These are phyloP conservation scores for Condylura cristata DNA, from an alignment of 2,113 vertebrate genomes.

Conservation along the genomic window DNA sequence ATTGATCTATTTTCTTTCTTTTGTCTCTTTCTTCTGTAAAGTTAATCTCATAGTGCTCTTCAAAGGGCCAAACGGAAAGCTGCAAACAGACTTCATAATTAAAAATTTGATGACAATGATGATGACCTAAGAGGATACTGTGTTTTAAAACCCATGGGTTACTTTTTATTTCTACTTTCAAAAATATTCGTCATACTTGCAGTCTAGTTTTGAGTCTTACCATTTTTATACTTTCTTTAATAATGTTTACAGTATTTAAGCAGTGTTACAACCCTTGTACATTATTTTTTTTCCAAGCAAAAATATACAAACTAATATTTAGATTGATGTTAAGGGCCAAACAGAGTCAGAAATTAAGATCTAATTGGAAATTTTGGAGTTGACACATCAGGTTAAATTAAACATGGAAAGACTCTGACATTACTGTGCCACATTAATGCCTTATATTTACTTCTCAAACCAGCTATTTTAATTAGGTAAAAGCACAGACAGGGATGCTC, in stretches of 20 bases:
- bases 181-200: background rate
- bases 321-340: conserved; percentile 67
- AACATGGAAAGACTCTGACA: conserved; percentile 74
- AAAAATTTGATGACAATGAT: background rate
- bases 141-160: background rate
- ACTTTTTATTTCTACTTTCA: background rate
- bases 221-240: conserved; percentile 3
- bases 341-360: conserved; percentile 71
- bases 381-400: conserved; percentile 66
- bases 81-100: background rate
- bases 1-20: background rate
- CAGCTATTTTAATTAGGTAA: conserved; percentile 72
- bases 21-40: background rate
- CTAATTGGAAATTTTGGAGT: conserved; percentile 54
- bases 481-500: conserved; percentile 11
- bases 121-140: background rate
- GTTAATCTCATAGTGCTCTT: background rate
- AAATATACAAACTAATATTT: conserved; percentile 69
- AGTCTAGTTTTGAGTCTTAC: background rate
- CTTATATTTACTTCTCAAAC: conserved; percentile 72
- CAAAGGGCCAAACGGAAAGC: background rate
- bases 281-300: conserved; percentile 65
- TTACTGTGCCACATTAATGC: conserved; percentile 67
- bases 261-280: conserved; percentile 29
- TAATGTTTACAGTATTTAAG: background rate